Evolutionary conservation across 2,113 vertebrate genomes (phyloP), one percentile per base, ranked within the genome.

Genomic region (Barnardius zonarius): DNA sequence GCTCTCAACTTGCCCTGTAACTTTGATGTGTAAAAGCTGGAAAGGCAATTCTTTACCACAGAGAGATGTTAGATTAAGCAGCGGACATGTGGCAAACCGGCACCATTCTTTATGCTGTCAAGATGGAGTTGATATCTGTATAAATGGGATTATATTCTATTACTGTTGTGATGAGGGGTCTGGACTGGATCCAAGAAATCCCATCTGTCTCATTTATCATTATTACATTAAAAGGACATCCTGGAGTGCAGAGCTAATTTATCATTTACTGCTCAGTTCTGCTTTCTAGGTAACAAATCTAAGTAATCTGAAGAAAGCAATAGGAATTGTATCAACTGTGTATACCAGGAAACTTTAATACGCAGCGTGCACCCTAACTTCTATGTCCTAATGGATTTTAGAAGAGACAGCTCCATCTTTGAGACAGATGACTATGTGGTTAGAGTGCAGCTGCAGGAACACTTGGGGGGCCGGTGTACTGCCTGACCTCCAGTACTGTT

Each of bases 161-260:
- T 86, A 35, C 43, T 91, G 86, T 30, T 66, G 75, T 73, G 67
- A n/a, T 51, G 73, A 88, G 86, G 72, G 83, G 61, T 46, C 77
- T 95, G 91, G 91, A 86, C 35, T 91, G 2, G 2, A 51, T 54
- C 89, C 91, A 93, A 72, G 83, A 61, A 93, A 92, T 67, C 35
- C 83, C 91, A 92, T 93, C 95, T 97, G 94, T 72, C 81, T 88
- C 73, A 59, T 88, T 92, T 83, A 72, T 82, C 46, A 43, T 92
- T 88, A 90, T 92, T 70, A 80, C 55, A 81, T 90, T 93, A 83
- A 78, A 94, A 83, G 59, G 79, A 94, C 68, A 86, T 59, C 63
- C 90, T 64, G 73, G 94, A 94, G 51, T 13, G 33, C 72, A 81
- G 67, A 80, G 85, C 64, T 83, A 74, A 95, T 86, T 85, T 88